Percentiles rank a stretch among this genome's conserved stretches.
Evolutionary conservation across 2,113 vertebrate species (phyloP).

Genomic region (Sturnira hondurensis): DNA sequence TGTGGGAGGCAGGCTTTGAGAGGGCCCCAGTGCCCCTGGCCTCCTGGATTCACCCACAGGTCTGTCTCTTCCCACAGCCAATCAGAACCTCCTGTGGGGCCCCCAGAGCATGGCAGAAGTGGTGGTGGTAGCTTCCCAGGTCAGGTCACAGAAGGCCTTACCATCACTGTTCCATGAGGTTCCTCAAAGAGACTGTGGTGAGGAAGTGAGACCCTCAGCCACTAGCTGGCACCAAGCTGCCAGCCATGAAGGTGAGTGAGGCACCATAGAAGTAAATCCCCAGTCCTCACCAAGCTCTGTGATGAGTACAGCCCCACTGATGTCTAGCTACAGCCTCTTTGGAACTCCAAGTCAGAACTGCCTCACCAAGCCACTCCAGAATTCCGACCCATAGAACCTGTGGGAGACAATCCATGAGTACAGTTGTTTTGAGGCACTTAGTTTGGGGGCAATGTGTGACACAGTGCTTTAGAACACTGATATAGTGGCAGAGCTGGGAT

Average conservation of each 20-base stretch:
- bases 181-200: background rate
- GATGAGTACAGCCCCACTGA: background rate
- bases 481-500: background rate
- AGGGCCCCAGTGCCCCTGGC: fast-evolving
- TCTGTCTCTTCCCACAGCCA: background rate
- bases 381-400: background rate
- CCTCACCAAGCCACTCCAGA: too few relatives aligned
- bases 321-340: background rate
- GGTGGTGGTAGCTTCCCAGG: background rate
- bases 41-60: background rate
- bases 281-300: background rate
- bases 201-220: background rate
- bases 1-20: background rate
- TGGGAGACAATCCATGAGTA: background rate
- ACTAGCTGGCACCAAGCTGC: background rate
- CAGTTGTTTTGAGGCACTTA: background rate
- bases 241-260: background rate
- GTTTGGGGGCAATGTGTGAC: background rate
- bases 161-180: background rate
- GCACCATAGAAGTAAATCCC: background rate
- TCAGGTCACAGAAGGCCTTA: background rate
- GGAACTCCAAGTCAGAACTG: too few relatives aligned
- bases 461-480: background rate
- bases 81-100: background rate
- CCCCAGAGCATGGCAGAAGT: background rate